Evolutionary conservation across 1,140 invertebrate species (phyloP), one percentile per base, ranked within the genome.

Genomic region (Ectropis grisescens): DNA sequence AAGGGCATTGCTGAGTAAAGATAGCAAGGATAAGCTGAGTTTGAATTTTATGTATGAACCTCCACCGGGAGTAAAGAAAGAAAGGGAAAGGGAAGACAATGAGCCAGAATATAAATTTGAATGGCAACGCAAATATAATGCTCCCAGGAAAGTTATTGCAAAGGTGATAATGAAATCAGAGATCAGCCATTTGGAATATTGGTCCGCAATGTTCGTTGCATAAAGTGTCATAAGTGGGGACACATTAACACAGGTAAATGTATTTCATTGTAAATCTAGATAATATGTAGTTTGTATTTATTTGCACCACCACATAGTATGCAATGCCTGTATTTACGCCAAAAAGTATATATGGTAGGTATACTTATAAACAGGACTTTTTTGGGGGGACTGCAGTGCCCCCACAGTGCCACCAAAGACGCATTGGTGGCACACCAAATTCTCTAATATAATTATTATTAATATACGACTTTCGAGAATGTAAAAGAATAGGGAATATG

Each of bases 41-140:
- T 89, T 99, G 0, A 98, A 96, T 83, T 99, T 99, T 66, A 97
- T 99, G 95, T 99, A 99, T 82, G 97, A 99, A 82, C 95, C 97
- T n/a, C 98, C 98, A 38, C 96, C 97, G 15, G 98, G 97, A 26
- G 93, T 93, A 7, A 94, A 94, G 58, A 95, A 94, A 66, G 93
- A 94, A 75, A 82, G 91, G 26, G 92, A 97, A 82, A 91, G 94
- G 65, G 92, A 94, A 79, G 95, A 96, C 41, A 93, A 94, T 60
- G 96, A 98, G 71, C 94, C 94, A 13, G 97, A 99, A 65, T 98
- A 94, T 54, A 99, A 99, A 80, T 99, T 99, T 85, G 98, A 99
- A 69, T 99, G 97, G 97, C 97, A 99, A 81, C 85, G 97, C 29
- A 98, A 98, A 76, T 99, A 97, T 58, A 98, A 98, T 85, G 98